phyloP scores from a whole-genome alignment of 1,140 invertebrate genomes.

The Trichoplusia ni region DNA sequence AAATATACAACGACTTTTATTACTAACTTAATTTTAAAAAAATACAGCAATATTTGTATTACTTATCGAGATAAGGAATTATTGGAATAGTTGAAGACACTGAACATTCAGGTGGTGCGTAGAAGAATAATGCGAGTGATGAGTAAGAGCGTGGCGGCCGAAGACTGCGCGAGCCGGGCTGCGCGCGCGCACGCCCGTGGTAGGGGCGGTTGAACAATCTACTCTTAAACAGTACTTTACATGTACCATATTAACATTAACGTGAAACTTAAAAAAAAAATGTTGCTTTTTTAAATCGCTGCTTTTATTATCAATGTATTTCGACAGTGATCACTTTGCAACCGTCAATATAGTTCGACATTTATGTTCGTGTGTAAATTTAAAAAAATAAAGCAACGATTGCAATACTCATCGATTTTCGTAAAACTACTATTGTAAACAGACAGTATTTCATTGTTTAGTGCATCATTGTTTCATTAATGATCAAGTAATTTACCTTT shows the following conservation, averaged over 20 bases:
- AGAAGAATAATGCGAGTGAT: constrained; percentile 46
- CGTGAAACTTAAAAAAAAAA: neutral
- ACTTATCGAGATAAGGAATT: neutral
- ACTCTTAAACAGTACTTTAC: constrained; percentile 32
- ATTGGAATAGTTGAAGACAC: constrained; percentile 22
- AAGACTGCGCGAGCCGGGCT: constrained; percentile 51
- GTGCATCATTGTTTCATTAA: constrained; percentile 4
- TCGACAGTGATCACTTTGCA: too few species aligned
- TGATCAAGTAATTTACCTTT: constrained; percentile 15
- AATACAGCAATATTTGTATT: neutral
- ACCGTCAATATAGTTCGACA: too few species aligned
- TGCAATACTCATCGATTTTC: neutral
- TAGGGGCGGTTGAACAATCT: constrained; percentile 41
- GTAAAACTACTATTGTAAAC: neutral
- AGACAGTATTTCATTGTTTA: constrained; percentile 3
- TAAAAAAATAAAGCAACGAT: neutral
- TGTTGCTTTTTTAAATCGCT: neutral
- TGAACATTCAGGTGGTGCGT: constrained; percentile 40
- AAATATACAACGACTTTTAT: too few species aligned
- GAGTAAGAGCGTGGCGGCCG: constrained; percentile 46
- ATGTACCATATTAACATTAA: neutral
- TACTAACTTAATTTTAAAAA: too few species aligned
- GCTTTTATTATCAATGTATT: too few species aligned
- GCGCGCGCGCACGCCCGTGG: constrained; percentile 15
- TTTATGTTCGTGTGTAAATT: too few species aligned